These are phyloP conservation scores for Busseola fusca DNA, from an alignment of 2,888 invertebrate species.

Conservation along the genomic window DNA sequence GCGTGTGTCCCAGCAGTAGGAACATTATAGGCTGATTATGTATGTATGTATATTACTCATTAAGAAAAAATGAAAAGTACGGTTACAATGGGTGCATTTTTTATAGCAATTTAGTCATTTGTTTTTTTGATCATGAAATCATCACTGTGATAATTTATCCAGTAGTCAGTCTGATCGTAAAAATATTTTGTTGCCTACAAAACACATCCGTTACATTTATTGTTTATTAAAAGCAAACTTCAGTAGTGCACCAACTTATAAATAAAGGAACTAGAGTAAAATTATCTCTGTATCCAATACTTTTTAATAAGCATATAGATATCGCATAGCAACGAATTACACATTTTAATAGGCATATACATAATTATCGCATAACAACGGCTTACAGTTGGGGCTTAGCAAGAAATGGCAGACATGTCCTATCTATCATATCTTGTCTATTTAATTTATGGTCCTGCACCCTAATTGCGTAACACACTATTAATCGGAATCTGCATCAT, in stretches of 20 bases:
- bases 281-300: background rate
- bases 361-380: too few species aligned
- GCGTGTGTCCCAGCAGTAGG: too few species aligned
- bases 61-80: too few species aligned
- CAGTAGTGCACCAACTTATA: background rate
- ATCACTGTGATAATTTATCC: background rate
- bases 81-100: background rate
- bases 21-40: too few species aligned
- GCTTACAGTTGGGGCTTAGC: background rate
- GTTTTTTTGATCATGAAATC: background rate
- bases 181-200: background rate
- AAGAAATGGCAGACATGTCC: constrained; percentile 24
- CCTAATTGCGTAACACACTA: too few species aligned
- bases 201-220: background rate
- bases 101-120: background rate
- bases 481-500: too few species aligned
- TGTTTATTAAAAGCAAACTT: background rate
- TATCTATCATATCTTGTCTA: constrained; percentile 34
- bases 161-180: background rate
- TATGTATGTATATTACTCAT: too few species aligned
- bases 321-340: too few species aligned
- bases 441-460: background rate
- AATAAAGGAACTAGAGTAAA: background rate
- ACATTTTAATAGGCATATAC: too few species aligned
- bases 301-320: background rate